Evolutionary conservation across 2,888 invertebrate species (phyloP).

Genomic region (Cataglyphis livida): DNA sequence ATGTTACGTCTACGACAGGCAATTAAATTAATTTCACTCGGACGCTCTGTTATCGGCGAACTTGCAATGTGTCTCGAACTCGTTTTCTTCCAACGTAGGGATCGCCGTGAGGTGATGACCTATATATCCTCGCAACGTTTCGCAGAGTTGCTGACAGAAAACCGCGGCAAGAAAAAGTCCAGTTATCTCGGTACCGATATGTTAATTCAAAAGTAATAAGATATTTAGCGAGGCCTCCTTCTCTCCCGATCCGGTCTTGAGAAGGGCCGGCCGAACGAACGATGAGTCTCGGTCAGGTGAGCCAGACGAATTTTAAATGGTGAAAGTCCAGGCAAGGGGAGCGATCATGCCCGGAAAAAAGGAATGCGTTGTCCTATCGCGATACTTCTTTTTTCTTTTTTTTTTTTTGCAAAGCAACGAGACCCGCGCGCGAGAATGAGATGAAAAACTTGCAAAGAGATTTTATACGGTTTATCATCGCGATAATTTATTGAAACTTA

Average conservation of each 20-base stretch:
- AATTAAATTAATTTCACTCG: constrained; percentile 32
- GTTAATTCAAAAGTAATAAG: constrained; percentile 77
- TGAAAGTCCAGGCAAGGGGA: constrained; percentile 77
- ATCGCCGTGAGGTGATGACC: constrained; percentile 52
- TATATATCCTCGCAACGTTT: constrained; percentile 53
- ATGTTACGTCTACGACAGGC: background rate
- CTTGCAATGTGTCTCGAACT: background rate
- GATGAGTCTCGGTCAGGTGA: constrained; percentile 69
- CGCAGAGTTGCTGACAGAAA: constrained; percentile 46
- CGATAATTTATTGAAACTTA: constrained; percentile 44
- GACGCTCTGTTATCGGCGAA: background rate
- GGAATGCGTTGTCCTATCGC: constrained; percentile 41
- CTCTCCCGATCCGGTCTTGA: constrained; percentile 68
- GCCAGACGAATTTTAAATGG: constrained; percentile 80
- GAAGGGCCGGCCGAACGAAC: constrained; percentile 52
- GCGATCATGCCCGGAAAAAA: constrained; percentile 50
- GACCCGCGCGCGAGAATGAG: background rate
- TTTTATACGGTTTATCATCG: background rate
- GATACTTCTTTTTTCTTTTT: background rate
- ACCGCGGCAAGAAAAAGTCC: constrained; percentile 68
- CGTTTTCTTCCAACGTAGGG: constrained; percentile 18
- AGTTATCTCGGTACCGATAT: constrained; percentile 76
- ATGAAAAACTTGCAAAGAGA: background rate
- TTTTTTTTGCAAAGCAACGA: background rate
- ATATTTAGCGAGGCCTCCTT: constrained; percentile 75